Evolutionary conservation across 2,888 invertebrate genomes (phyloP), one percentile per base, ranked within the genome.

Genomic region (Drosophila ustulata): DNA sequence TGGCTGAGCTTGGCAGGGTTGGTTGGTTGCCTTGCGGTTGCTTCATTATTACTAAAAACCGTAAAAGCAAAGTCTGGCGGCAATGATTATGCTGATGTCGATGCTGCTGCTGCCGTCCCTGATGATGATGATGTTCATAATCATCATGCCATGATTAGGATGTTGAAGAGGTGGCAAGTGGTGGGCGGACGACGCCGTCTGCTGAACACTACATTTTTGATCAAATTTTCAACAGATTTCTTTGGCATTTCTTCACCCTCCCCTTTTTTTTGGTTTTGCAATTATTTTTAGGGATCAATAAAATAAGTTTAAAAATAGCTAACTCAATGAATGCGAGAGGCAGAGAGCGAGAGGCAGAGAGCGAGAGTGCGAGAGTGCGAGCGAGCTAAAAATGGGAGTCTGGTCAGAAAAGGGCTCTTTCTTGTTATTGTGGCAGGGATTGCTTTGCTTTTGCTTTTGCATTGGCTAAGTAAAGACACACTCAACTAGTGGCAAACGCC

Each of bases 291-390:
- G 79, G 85, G 86, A 85, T 85, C 85, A 85, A 85, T 88, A 88
- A 88, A 85, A 83, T 74, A 85, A 83, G 81, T 85, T 85, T 80
- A 88, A 82, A 85, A 82, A 85, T 85, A 85, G 85, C 82, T 64
- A 66, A 66, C 66, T 25, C 11, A 37, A 37, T 37, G 37, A n/a
- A n/a, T 32, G 37, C 37, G 4, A 37, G 47, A 13, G 32, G n/a
- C 34, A 34, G 37, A 11, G 11, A 34, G 11, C 0, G 5, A 28
- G 5, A 7, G 4, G 28, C 28, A n/a, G n/a, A n/a, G 18, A 32
- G 32, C 32, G 3, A 32, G 32, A n/a, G n/a, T n/a, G 11, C 0
- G 5, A 28, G 5, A 7, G 4, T 28, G 28, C 28, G 18, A 32
- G 32, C 32, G 3, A 32, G 32, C 32, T 32, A 9, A 23, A 45